Evolutionary conservation across 2,888 invertebrate species (phyloP).

Genomic region (Amphiduros pacificus): DNA sequence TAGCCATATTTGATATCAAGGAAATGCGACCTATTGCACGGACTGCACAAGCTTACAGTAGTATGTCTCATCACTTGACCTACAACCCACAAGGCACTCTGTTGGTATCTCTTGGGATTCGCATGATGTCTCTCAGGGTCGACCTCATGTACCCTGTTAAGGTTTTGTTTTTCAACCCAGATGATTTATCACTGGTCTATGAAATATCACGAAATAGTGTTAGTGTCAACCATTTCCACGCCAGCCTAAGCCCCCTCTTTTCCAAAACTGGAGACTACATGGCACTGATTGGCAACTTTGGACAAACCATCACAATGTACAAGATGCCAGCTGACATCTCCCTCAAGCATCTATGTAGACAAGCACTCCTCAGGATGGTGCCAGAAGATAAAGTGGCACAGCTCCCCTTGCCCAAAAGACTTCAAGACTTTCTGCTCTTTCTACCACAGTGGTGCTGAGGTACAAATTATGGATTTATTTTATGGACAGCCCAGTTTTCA

Average conservation of each 20-base stretch:
- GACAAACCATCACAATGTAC: conserved; percentile 17
- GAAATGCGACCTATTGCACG: conserved; percentile 7
- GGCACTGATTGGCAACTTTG: conserved; percentile 21
- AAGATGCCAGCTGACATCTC: conserved; percentile 15
- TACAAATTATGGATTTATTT: too few species aligned
- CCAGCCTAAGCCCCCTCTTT: conserved; percentile 23
- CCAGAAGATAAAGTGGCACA: conserved; percentile 6
- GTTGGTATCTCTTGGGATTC: conserved; percentile 22
- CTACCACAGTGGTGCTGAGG: conserved; percentile 20
- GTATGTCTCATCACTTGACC: conserved; percentile 21
- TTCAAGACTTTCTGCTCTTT: conserved; percentile 13
- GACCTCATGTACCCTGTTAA: conserved; percentile 24
- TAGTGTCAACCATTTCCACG: conserved; percentile 24
- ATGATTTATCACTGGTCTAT: conserved; percentile 18
- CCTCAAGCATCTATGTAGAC: conserved; percentile 14
- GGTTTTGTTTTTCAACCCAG: conserved; percentile 21
- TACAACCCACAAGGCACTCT: conserved; percentile 22
- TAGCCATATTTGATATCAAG: conserved; percentile 19
- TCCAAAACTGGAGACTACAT: conserved; percentile 26
- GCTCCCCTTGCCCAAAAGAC: conserved; percentile 11
- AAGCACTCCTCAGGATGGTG: conserved; percentile 12
- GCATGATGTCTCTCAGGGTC: conserved; percentile 18
- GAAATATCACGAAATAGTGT: conserved; percentile 14
- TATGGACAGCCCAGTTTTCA: too few species aligned
- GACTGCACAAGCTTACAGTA: conserved; percentile 12